Percentiles rank a stretch among this genome's conserved stretches.
Evolutionary conservation across 2,888 invertebrate genomes (phyloP).

Genomic region (Myathropa florea): DNA sequence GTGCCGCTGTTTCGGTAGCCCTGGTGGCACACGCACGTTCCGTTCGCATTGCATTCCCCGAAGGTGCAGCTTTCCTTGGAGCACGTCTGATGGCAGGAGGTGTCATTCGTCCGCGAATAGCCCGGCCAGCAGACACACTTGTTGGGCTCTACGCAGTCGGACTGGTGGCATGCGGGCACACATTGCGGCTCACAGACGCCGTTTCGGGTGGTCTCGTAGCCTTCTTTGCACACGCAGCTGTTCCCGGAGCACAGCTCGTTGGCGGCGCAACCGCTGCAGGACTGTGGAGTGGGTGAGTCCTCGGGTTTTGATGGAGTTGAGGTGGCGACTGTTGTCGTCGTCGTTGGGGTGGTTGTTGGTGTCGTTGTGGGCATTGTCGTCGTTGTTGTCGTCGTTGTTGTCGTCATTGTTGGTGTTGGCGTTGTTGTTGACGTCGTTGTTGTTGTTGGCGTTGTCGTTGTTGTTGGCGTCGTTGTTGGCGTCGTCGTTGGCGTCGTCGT

Average conservation of each 20-base stretch:
- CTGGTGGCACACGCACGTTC: slow-evolving; percentile 26
- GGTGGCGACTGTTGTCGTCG: background rate
- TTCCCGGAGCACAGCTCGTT: slow-evolving; percentile 42
- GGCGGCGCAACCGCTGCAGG: slow-evolving; percentile 32
- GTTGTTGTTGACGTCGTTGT: background rate
- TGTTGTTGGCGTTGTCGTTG: background rate
- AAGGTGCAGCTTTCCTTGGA: slow-evolving; percentile 41
- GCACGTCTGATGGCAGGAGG: slow-evolving; percentile 24
- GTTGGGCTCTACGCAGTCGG: slow-evolving; percentile 74
- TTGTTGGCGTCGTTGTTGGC: background rate
- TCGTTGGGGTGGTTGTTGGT: background rate
- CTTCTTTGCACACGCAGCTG: slow-evolving; percentile 30
- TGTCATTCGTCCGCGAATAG: slow-evolving; percentile 72
- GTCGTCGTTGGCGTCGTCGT: background rate
- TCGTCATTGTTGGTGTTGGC: background rate
- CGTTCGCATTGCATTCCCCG: slow-evolving; percentile 36
- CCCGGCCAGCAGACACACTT: slow-evolving; percentile 76
- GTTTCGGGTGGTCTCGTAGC: slow-evolving; percentile 1
- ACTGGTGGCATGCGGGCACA: slow-evolving; percentile 72
- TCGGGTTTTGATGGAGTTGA: background rate
- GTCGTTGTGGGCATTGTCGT: background rate
- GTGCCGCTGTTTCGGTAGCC: slow-evolving; percentile 39
- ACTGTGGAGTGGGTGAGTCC: background rate
- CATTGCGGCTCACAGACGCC: slow-evolving; percentile 71
- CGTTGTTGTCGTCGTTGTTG: background rate